Percentiles rank a stretch among this genome's conserved stretches.
Conservation (phyloP, 2,888 invertebrate genomes). For the Lasioglossum zephyrum region DNA sequence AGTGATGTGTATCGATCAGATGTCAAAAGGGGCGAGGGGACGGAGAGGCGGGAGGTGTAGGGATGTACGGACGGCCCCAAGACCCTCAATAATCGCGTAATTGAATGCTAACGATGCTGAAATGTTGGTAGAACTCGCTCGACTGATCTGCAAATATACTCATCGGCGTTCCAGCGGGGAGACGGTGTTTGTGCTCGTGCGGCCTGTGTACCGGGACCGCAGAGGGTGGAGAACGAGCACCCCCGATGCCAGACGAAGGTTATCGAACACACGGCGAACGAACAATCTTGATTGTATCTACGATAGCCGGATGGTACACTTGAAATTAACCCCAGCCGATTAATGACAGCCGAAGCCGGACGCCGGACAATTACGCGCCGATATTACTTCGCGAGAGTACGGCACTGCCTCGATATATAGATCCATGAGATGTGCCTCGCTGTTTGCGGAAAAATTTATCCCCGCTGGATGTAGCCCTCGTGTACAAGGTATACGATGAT, state of each 20-base stretch:
- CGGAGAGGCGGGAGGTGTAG: neutral
- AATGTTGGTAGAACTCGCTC: constrained; percentile 75
- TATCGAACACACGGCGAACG: constrained; percentile 63
- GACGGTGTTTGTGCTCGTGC: constrained; percentile 67
- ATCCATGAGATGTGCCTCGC: neutral
- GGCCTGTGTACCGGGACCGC: constrained; percentile 53
- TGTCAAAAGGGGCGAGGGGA: neutral
- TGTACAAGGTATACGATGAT: neutral
- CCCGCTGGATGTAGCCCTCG: neutral
- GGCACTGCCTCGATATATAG: neutral
- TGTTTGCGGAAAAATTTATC: neutral
- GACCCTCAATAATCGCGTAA: constrained; percentile 75
- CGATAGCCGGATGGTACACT: constrained; percentile 34
- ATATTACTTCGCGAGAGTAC: neutral
- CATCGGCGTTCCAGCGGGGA: constrained; percentile 67
- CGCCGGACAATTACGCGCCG: constrained; percentile 34
- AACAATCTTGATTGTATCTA: constrained; percentile 54
- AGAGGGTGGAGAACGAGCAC: constrained; percentile 27
- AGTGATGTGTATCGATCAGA: constrained; percentile 41
- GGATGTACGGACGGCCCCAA: constrained; percentile 37
- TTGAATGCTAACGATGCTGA: constrained; percentile 79
- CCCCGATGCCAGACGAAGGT: constrained; percentile 53
- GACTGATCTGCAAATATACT: constrained; percentile 78
- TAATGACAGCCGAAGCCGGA: constrained; percentile 26
- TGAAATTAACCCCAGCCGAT: constrained; percentile 47